Percentiles rank a stretch among this genome's conserved stretches.
Evolutionary conservation across 2,797 vertebrate species (phyloP).

Genomic region (Sebastes paucispinis): DNA sequence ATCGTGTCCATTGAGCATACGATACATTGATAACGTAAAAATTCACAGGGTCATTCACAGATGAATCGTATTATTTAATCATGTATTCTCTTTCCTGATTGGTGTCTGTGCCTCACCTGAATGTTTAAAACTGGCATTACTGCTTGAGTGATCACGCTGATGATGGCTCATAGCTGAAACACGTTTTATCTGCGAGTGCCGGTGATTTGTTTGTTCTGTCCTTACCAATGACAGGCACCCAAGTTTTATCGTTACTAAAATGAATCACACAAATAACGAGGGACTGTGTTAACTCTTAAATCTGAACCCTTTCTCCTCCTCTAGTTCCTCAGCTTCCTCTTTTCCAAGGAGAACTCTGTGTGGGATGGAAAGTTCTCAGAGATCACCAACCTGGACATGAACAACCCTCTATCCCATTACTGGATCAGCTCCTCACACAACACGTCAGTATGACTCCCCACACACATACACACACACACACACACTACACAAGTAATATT

Average conservation of each 20-base stretch:
- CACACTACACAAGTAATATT: not conserved
- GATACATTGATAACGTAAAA: too few relatives aligned
- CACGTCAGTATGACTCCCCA: conserved; percentile 86
- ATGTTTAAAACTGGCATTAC: too few relatives aligned
- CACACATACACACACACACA: not conserved
- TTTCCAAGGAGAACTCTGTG: conserved; percentile 95
- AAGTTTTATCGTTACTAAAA: not conserved
- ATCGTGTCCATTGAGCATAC: too few relatives aligned
- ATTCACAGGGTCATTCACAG: too few relatives aligned
- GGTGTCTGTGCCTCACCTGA: too few relatives aligned
- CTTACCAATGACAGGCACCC: too few relatives aligned
- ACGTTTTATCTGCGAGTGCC: too few relatives aligned
- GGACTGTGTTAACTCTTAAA: not conserved
- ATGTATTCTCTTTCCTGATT: too few relatives aligned
- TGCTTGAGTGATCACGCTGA: too few relatives aligned
- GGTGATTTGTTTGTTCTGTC: too few relatives aligned
- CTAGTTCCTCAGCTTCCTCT: conserved; percentile 95
- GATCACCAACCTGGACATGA: conserved; percentile 90
- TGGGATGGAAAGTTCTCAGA: conserved; percentile 92
- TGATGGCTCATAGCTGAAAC: too few relatives aligned
- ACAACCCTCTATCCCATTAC: conserved; percentile 97
- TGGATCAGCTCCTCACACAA: conserved; percentile 99
- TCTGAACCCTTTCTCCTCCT: not conserved
- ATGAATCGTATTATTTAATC: too few relatives aligned
- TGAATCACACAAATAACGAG: not conserved